Evolutionary conservation across 64 coral and sea anemone species (phyloP), one percentile per base, ranked within the genome.

Genomic region (Cladopsammia gracilis): DNA sequence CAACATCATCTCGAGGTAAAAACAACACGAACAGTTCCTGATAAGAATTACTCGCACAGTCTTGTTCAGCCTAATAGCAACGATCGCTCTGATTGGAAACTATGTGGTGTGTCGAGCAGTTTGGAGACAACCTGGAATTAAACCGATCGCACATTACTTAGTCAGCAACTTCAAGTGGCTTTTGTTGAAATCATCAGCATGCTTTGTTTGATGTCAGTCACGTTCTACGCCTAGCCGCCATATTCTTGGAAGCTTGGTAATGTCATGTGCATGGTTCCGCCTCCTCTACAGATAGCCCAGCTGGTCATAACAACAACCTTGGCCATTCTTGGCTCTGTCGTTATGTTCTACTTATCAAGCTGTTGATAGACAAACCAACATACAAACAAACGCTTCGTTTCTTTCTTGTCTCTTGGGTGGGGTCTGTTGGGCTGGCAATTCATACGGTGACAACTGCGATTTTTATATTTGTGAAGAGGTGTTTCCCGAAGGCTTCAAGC

Each of bases 291-390:
- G 54, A 88, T 94, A 26, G 62, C 93, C 69, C 70, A 73, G 48
- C n/a, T 93, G 48, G 82, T 93, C 3, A 86, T 97, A 6, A 93
- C 92, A 23, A 94, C 89, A 51, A 91, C 96, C 10, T 85, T 97
- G 18, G 96, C 92, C 19, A 91, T 79, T 0, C 93, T 97, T 65
- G 86, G 92, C 5, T 94, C 10, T 92, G 94, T 86, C 75, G 96
- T 20, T 97, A 79, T 43, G 64, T 89, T 22, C 71, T 92, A 15
- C 89, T 97, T 25, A 87, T 87, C 19, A 62, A 75, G 22, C 95
- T 78, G n/a, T 59, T 71, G 34, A 10, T 75, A 4, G 20, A 43
- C 7, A 79, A 81, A 7, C 58, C 90, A 69, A 91, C 78, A 24
- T 49, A 58, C 22, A 53, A 57, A 54, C 70, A 94, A 64, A 66